Percentiles rank a stretch among this genome's conserved stretches.
phyloP scores from a whole-genome alignment of 2,888 invertebrate species.

The Eupithecia insigniata region DNA sequence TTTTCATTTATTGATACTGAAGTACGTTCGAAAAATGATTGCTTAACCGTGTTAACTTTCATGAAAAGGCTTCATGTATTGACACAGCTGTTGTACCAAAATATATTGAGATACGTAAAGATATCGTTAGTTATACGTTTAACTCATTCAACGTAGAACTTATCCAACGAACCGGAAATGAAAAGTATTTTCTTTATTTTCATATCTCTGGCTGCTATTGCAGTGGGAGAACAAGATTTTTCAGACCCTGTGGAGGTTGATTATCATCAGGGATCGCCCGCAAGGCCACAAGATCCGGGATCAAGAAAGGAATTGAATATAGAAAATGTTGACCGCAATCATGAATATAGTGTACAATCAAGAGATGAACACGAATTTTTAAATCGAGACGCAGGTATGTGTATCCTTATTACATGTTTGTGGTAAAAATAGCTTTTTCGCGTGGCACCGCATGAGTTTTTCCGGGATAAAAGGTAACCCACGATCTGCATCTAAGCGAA shows the following conservation, averaged over 20 bases:
- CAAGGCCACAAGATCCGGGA: background rate
- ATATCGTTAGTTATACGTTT: background rate
- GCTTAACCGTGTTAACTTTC: background rate
- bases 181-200: conserved; percentile 7
- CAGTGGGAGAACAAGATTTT: background rate
- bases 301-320: background rate
- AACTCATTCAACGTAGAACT: conserved; percentile 10
- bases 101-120: background rate
- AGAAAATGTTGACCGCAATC: background rate
- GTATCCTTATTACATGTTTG: background rate
- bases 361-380: background rate
- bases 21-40: background rate
- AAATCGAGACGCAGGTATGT: background rate
- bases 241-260: background rate
- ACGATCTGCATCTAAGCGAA: no score
- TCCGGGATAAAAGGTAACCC: background rate
- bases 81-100: background rate
- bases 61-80: background rate
- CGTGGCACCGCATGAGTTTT: background rate
- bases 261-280: background rate
- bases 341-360: background rate
- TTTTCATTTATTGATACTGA: background rate
- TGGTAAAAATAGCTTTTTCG: background rate
- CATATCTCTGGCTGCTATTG: background rate
- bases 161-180: conserved; percentile 1